These are phyloP conservation scores for Cephalotes varians DNA, from an alignment of 2,888 invertebrate genomes.

Conservation along the genomic window DNA sequence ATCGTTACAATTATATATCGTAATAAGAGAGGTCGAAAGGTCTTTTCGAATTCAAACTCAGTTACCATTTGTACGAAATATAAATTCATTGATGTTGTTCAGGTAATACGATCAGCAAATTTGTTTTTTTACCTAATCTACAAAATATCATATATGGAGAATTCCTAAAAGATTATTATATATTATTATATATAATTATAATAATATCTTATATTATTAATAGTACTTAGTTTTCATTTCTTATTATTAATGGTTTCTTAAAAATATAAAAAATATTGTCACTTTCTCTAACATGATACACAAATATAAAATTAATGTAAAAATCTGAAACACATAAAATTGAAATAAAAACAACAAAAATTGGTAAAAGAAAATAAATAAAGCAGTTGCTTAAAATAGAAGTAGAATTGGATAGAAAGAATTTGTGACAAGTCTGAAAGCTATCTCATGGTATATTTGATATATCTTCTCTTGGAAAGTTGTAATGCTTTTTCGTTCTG, in stretches of 20 bases:
- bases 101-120: neutral
- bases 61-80: neutral
- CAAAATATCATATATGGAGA: neutral
- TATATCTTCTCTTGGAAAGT: slow-evolving; percentile 5
- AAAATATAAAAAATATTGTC: neutral
- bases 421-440: neutral
- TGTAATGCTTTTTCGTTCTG: neutral
- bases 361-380: neutral
- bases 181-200: too few relatives aligned
- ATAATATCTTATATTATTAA: too few relatives aligned
- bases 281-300: neutral
- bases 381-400: neutral
- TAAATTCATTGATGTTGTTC: neutral
- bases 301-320: slow-evolving; percentile 4
- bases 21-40: neutral
- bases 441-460: neutral
- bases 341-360: neutral
- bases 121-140: slow-evolving; percentile 18
- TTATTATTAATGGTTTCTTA: neutral
- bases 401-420: neutral
- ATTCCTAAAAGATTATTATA: slow-evolving; percentile 22
- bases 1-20: too few relatives aligned
- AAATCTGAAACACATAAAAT: neutral
- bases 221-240: neutral
- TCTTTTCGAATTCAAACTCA: neutral